Evolutionary conservation across 2,888 invertebrate species (phyloP), one percentile per base, ranked within the genome.

Genomic region (Villa cingulata): DNA sequence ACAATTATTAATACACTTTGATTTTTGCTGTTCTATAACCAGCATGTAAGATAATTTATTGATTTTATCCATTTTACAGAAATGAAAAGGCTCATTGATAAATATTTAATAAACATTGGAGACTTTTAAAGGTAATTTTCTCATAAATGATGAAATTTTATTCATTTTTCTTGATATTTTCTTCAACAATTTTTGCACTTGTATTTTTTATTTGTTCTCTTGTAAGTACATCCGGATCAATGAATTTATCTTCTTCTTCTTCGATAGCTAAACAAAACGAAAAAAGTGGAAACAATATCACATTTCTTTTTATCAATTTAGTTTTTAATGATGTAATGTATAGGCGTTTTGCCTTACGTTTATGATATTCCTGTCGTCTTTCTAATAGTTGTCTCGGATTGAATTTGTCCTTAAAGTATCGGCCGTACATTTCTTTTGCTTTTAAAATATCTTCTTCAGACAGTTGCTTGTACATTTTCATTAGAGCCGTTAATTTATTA

Each of bases 181-280:
- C 62, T 43, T 68, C 68, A 18, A 68, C 57, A 19, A 64, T 53
- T 53, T 64, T 65, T 32, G 58, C 58, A 54, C 68, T 68, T 29
- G 59, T 57, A 6, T 58, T 54, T 57, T 68, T 67, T 15, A 68
- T 61, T 51, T 62, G 61, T 20, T 63, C 61, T 20, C 67, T 64
- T 53, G 58, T 66, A 2, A 61, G 51, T 10, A 54, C 51, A 43
- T 32, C 42, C 18, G 48, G 51, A 48, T 54, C 54, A 41, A 43
- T 48, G 16, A 38, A 5, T 16, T 44, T 45, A 15, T 37, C 10
- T 17, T 16, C 4, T 37, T 37, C 37, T 10, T 37, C 37, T 17
- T 18, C 37, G 17, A 12, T 7, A 18, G 17, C 6, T 16, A n/a
- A n/a, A 15, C 37, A 16, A 10, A 18, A 16, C 3, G 16, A 12